Conservation (phyloP, 2,888 invertebrate species). For the Norana najaformis region DNA sequence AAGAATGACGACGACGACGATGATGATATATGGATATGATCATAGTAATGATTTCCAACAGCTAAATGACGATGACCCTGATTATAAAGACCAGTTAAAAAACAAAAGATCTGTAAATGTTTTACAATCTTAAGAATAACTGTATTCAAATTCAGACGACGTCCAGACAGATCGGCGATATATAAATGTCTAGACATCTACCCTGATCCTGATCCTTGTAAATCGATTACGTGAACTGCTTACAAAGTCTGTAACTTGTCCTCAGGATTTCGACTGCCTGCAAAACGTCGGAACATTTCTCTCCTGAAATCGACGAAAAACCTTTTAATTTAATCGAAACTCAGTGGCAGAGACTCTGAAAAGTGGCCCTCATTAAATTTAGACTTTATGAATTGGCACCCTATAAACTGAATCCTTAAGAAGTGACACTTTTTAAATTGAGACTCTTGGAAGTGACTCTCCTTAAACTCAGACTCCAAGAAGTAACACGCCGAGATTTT, state of each 20-base stretch:
- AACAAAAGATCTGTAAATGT: too few species aligned
- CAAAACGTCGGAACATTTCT: neutral
- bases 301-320: neutral
- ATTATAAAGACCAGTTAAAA: too few species aligned
- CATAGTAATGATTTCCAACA: too few species aligned
- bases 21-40: too few species aligned
- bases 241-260: constrained; percentile 2
- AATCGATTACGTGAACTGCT: neutral
- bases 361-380: neutral
- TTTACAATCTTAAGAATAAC: neutral
- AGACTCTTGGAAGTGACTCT: neutral
- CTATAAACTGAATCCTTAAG: neutral
- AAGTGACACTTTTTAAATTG: neutral
- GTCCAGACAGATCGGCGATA: neutral
- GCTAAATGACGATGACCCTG: too few species aligned
- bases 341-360: neutral
- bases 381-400: neutral
- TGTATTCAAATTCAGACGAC: neutral
- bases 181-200: neutral
- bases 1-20: neutral
- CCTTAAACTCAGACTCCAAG: too few species aligned
- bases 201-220: neutral
- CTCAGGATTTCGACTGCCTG: neutral
- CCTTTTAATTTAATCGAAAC: neutral
- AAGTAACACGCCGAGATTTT: neutral